Percentiles rank a stretch among this genome's conserved stretches.
phyloP scores from a whole-genome alignment of 2,888 invertebrate genomes.

The Sphinx pinastri region DNA sequence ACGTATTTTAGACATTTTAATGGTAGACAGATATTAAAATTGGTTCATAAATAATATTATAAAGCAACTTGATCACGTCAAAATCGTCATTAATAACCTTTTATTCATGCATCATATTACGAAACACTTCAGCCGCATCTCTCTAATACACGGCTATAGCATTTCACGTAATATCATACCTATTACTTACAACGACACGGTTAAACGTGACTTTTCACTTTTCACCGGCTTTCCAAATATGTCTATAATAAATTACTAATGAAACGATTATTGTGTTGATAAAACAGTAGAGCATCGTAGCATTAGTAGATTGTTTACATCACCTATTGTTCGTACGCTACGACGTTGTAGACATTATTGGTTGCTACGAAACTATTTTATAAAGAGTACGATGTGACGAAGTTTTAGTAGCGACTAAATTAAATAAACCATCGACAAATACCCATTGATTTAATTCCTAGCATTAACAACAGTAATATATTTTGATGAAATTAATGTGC shows the following conservation, averaged over 20 bases:
- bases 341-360: constrained; percentile 45
- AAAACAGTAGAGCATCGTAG: constrained; percentile 32
- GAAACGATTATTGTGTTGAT: neutral
- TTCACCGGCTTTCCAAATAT: constrained; percentile 32
- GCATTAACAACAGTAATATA: neutral
- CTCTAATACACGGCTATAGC: neutral
- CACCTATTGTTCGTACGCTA: constrained; percentile 39
- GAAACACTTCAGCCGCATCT: neutral
- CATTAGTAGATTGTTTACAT: constrained; percentile 16
- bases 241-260: constrained; percentile 24
- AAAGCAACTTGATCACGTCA: neutral
- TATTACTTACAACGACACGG: constrained; percentile 30
- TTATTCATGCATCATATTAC: neutral
- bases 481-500: neutral
- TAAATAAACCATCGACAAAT: too few relatives aligned
- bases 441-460: neutral
- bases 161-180: constrained; percentile 14
- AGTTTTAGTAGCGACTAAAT: neutral
- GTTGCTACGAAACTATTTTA: constrained; percentile 45
- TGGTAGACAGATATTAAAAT: too few relatives aligned
- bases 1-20: too few relatives aligned
- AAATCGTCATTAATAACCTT: neutral
- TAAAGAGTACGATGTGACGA: neutral
- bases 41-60: too few relatives aligned
- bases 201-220: constrained; percentile 37